Conservation (phyloP, 2,888 invertebrate genomes). For the Terebella lapidaria region DNA sequence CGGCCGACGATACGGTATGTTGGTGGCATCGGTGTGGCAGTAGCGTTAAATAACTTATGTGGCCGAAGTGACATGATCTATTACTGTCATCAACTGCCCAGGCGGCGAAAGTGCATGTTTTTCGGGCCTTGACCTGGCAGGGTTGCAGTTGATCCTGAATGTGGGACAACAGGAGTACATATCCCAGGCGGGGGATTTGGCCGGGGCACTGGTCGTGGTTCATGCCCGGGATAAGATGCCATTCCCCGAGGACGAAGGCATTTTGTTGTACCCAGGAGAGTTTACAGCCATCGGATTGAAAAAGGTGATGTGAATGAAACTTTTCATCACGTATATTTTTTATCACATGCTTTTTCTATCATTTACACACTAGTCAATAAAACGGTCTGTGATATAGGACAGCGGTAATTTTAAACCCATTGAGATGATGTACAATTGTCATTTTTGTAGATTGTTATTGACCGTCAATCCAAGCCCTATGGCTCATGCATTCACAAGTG, state of each 20-base stretch:
- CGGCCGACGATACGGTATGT: constrained; percentile 7
- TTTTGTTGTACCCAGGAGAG: neutral
- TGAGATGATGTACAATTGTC: too few relatives aligned
- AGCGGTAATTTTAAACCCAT: too few relatives aligned
- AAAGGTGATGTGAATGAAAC: neutral
- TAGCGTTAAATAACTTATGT: too few relatives aligned
- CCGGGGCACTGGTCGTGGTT: constrained; percentile 1
- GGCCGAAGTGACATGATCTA: too few relatives aligned
- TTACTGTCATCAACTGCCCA: too few relatives aligned
- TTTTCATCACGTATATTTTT: too few relatives aligned
- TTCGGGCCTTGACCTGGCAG: too few relatives aligned
- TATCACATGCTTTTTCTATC: too few relatives aligned
- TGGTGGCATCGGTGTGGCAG: neutral
- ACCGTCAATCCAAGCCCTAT: neutral
- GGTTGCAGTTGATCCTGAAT: constrained; percentile 3
- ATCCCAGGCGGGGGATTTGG: neutral
- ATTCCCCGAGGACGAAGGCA: constrained; percentile 11
- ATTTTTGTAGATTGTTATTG: neutral
- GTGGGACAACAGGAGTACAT: constrained; percentile 9
- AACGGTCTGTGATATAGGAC: too few relatives aligned
- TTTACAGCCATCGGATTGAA: neutral
- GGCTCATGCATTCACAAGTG: neutral
- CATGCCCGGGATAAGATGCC: constrained; percentile 6
- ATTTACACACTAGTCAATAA: too few relatives aligned
- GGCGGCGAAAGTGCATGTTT: too few relatives aligned